phyloP scores from a whole-genome alignment of 2,888 invertebrate genomes.

The Caradrina kadenii region DNA sequence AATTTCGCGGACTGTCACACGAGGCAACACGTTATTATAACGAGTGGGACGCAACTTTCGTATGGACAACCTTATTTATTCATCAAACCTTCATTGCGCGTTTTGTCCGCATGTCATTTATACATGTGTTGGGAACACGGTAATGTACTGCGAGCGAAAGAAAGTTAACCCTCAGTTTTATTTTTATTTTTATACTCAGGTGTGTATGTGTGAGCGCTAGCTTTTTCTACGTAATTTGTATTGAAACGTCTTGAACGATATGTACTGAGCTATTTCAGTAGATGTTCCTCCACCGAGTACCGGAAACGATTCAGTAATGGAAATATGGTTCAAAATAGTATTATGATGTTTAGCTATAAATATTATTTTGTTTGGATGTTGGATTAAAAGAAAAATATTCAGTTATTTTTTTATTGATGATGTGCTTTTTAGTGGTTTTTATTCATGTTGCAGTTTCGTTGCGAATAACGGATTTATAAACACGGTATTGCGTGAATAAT shows the following conservation, averaged over 20 bases:
- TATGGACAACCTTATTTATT: conserved; percentile 66
- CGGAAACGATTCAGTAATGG: conserved; percentile 79
- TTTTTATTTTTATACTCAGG: conserved; percentile 59
- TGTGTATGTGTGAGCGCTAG: conserved; percentile 47
- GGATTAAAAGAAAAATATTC: conserved; percentile 55
- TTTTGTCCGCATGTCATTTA: neutral
- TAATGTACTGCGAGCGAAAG: conserved; percentile 42
- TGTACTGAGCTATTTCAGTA: conserved; percentile 73
- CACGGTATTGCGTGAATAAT: neutral
- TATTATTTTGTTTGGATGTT: conserved; percentile 61
- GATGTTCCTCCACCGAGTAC: conserved; percentile 64
- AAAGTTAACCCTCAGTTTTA: conserved; percentile 23
- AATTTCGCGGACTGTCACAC: conserved; percentile 83
- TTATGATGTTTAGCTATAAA: conserved; percentile 66
- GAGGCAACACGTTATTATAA: conserved; percentile 75
- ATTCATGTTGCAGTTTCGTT: conserved; percentile 33
- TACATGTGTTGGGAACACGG: neutral
- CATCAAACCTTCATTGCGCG: conserved; percentile 45
- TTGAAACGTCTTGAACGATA: conserved; percentile 61
- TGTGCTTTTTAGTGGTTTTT: conserved; percentile 34
- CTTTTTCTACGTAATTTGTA: conserved; percentile 62
- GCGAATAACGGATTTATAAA: conserved; percentile 13
- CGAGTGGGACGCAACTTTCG: conserved; percentile 60
- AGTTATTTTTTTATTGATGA: conserved; percentile 41
- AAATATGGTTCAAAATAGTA: conserved; percentile 62